Base-by-base conservation (phyloP, 2,888 invertebrate genomes). In the Leptopilina drosophilae region DNA sequence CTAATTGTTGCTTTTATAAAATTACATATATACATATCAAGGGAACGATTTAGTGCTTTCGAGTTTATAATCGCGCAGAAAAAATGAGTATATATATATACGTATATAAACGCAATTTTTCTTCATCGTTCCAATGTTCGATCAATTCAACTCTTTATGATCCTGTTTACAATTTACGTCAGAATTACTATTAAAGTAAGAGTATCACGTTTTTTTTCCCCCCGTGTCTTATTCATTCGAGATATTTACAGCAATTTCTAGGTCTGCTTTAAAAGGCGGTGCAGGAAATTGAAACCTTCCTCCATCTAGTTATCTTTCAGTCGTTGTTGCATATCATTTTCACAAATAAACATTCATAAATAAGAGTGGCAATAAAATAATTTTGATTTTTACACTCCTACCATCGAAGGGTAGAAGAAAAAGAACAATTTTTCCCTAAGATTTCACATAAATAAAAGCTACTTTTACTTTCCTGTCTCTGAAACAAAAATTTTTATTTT, bases 181-280 rank as follows among this genome's bases (percentile, higher is more conserved):
- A 33, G 73, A 73, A 33, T 53, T 9, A 73, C 73, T 73, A 56
- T 33, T 73, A 40, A 69, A 69, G 69, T 73, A 56, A 73, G 53
- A 26, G 14, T 49, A 12, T 49, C 9, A 11, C 11, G 49, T 49
- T 49, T 49, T 49, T 49, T 49, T 12, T 49, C 4, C 12, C 49
- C 11, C 3, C 12, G 20, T 11, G 11, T 56, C 53, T 69, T 67
- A 49, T 69, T 73, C 12, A 73, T 9, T 73, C 15, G 1, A 73
- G 56, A 56, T 56, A 56, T 8, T 33, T 33, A 33, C 33, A 20
- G 49, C 20, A 53, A 53, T 73, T 56, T 73, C 53, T 56, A 73
- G 73, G 56, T 73, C 73, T 53, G 73, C 73, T 73, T 53, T 73
- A 56, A 33, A 69, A 69, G 53, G 69, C 69, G 49, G 49, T 69